Evolutionary conservation across 2,113 vertebrate genomes (phyloP).

Genomic region (Alligator mississippiensis): DNA sequence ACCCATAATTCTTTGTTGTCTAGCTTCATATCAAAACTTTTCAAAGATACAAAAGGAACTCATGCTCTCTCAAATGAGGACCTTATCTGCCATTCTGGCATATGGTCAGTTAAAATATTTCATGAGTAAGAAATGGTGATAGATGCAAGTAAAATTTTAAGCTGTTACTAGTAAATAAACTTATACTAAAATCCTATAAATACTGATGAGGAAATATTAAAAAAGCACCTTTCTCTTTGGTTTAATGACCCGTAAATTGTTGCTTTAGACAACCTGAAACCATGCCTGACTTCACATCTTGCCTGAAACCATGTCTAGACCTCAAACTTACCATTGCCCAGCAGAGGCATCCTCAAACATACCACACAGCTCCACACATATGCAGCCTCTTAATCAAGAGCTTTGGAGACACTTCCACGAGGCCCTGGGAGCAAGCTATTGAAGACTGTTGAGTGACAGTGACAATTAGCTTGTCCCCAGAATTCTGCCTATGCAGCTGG

Average conservation of each 20-base stretch:
- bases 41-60: not conserved
- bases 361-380: no score
- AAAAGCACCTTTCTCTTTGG: not conserved
- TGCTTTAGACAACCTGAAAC: not conserved
- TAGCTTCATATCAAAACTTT: not conserved
- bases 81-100: not conserved
- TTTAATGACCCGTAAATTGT: not conserved
- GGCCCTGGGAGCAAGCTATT: no score
- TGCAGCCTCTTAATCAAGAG: no score
- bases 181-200: not conserved
- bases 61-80: not conserved
- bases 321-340: not conserved
- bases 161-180: not conserved
- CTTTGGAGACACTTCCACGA: no score
- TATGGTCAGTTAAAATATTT: not conserved
- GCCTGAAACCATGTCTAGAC: not conserved
- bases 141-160: not conserved
- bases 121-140: not conserved
- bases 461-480: no score
- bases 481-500: no score
- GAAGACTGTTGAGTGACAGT: no score
- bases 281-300: not conserved
- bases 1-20: not conserved
- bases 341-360: no score
- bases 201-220: not conserved